These are phyloP conservation scores for Megaceryle alcyon DNA, from an alignment of 2,797 vertebrate genomes.

Conservation along the genomic window DNA sequence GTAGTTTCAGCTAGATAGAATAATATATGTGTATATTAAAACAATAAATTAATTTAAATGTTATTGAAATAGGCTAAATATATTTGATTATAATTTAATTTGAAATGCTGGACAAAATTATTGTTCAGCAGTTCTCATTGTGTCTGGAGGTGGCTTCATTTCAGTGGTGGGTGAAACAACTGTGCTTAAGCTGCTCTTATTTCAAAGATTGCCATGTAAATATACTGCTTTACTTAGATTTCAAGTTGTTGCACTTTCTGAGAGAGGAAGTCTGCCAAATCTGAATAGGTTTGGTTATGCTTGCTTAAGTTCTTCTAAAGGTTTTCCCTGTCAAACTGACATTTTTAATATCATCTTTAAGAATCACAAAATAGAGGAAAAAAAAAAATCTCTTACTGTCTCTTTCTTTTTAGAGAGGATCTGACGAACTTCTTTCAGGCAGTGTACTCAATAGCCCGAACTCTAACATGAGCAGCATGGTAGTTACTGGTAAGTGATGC, in stretches of 20 bases:
- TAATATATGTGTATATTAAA: not conserved
- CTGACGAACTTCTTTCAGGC: constrained; percentile 93
- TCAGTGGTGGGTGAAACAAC: constrained; percentile 21
- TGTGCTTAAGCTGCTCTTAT: constrained; percentile 25
- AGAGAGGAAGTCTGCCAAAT: constrained; percentile 20
- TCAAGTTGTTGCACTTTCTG: constrained; percentile 35
- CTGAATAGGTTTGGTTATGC: not conserved
- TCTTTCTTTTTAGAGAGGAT: constrained; percentile 90
- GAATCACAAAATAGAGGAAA: constrained; percentile 58
- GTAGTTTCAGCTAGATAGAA: not conserved
- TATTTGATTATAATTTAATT: not conserved
- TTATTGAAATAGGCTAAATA: not conserved
- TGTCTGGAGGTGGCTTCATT: not conserved
- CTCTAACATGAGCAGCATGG: constrained; percentile 92
- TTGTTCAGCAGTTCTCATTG: constrained; percentile 8
- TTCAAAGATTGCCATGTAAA: constrained; percentile 33
- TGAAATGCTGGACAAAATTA: not conserved
- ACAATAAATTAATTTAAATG: not conserved
- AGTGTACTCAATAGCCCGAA: constrained; percentile 96
- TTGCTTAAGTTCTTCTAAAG: constrained; percentile 28
- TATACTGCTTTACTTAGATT: constrained; percentile 48
- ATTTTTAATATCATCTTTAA: constrained; percentile 46
- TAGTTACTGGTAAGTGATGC: constrained; percentile 91
- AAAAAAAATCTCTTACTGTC: constrained; percentile 71
- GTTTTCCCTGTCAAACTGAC: constrained; percentile 1